Conservation (phyloP, 2,888 invertebrate species). For the Machimus rusticus region DNA sequence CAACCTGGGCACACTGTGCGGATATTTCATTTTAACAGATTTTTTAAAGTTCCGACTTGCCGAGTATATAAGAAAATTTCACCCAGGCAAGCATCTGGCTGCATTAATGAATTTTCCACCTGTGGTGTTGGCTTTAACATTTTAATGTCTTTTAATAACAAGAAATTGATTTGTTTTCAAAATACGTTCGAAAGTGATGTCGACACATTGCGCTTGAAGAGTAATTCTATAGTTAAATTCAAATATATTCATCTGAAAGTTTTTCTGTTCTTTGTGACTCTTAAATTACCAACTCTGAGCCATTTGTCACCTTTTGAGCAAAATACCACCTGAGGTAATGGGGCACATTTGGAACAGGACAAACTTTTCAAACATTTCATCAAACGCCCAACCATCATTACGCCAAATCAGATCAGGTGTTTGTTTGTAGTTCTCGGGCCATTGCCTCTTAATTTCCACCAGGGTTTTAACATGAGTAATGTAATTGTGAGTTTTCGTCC, state of each 20-base stretch:
- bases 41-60: background rate
- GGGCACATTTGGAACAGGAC: background rate
- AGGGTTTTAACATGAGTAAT: conserved; percentile 12
- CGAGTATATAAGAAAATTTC: background rate
- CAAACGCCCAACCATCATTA: background rate
- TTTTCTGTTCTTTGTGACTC: background rate
- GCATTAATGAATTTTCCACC: background rate
- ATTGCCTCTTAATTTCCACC: background rate
- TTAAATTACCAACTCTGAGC: background rate
- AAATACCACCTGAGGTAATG: background rate
- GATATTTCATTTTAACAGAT: background rate
- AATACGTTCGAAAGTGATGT: background rate
- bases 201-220: background rate
- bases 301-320: background rate
- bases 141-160: background rate
- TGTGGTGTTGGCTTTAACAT: background rate
- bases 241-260: background rate
- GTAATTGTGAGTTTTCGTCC: conserved; percentile 28
- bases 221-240: background rate
- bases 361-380: background rate
- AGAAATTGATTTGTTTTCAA: background rate
- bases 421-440: background rate
- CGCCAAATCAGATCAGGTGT: background rate
- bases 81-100: background rate
- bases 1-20: background rate